Conservation (phyloP, 2,797 vertebrate species). For the Coccyzus lansbergi region DNA sequence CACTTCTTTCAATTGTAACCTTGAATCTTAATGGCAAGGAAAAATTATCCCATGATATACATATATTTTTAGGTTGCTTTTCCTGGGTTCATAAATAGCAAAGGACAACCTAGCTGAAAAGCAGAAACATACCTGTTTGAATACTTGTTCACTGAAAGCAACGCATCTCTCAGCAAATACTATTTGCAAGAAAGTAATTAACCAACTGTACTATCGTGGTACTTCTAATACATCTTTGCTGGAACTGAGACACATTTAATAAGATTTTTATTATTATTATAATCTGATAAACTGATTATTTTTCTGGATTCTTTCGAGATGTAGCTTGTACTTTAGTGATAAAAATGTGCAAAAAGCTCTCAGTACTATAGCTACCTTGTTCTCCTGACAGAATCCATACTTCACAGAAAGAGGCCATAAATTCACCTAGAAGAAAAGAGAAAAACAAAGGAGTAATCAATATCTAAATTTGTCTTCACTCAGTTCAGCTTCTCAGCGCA, state of each 20-base stretch:
- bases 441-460: constrained; percentile 32
- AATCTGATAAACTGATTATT: not conserved
- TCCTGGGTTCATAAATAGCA: not conserved
- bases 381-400: not conserved
- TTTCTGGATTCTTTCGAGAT: not conserved
- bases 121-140: not conserved
- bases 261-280: not conserved
- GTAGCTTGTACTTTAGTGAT: not conserved
- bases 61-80: not conserved
- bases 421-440: not conserved
- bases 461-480: constrained; percentile 31
- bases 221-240: not conserved
- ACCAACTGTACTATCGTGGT: not conserved
- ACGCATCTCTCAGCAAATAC: not conserved
- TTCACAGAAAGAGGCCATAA: not conserved
- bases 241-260: not conserved
- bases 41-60: not conserved
- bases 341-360: not conserved
- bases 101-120: not conserved
- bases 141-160: not conserved
- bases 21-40: not conserved
- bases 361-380: not conserved
- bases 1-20: not conserved
- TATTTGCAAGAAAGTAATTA: not conserved
- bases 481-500: constrained; percentile 2